Conservation (phyloP, 2,888 invertebrate species). For the Acanthosepion lycidas region DNA sequence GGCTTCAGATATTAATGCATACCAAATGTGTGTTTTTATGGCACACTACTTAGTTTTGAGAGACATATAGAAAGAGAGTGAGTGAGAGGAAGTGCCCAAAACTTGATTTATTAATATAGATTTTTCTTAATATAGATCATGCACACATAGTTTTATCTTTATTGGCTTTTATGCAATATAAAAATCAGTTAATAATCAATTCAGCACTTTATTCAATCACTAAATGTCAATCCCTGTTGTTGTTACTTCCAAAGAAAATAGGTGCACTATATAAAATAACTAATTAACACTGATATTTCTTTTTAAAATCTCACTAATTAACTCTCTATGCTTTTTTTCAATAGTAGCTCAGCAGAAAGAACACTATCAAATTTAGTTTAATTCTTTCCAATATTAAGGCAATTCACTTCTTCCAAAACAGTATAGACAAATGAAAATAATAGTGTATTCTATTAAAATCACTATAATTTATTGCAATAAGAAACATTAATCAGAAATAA, state of each 20-base stretch:
- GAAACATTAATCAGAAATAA: not conserved
- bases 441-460: too few species aligned
- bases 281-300: not conserved
- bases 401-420: too few species aligned
- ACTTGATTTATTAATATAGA: not conserved
- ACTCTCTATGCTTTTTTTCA: not conserved
- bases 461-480: not conserved
- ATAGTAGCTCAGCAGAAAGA: not conserved
- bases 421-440: too few species aligned
- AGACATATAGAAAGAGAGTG: not conserved
- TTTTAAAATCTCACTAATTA: constrained; percentile 2
- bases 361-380: not conserved
- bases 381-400: not conserved
- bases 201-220: not conserved
- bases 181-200: not conserved
- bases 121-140: not conserved
- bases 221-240: not conserved
- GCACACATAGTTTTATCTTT: not conserved
- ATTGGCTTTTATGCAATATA: not conserved
- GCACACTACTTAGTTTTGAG: not conserved
- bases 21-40: too few species aligned
- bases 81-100: not conserved
- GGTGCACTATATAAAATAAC: not conserved
- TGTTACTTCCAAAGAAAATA: not conserved
- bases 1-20: too few species aligned